phyloP scores from a whole-genome alignment of 1,140 invertebrate genomes.

The Tribolium castaneum region DNA sequence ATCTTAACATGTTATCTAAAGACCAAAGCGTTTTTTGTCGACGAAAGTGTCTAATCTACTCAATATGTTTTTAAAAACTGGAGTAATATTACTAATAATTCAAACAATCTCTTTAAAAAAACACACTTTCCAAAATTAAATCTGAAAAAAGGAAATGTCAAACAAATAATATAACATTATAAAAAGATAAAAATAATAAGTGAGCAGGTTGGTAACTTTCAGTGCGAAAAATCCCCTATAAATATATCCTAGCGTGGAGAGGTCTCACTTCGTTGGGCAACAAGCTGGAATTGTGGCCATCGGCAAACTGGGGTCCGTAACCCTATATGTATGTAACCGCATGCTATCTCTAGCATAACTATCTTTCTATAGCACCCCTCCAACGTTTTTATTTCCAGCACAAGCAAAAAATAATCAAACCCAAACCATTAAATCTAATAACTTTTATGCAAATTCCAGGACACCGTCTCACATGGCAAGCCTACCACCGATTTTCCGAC shows the following conservation, averaged over 20 bases:
- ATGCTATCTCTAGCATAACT: background rate
- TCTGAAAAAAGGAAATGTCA: too few relatives aligned
- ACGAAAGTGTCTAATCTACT: too few relatives aligned
- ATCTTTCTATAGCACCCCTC: background rate
- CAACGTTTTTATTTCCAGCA: too few relatives aligned
- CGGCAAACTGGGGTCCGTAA: slow-evolving; percentile 69
- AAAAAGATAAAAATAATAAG: background rate
- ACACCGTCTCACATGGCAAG: slow-evolving; percentile 84
- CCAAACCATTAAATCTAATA: too few relatives aligned
- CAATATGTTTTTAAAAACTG: too few relatives aligned
- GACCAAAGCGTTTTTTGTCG: too few relatives aligned
- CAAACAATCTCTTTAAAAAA: too few relatives aligned
- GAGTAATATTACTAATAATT: too few relatives aligned
- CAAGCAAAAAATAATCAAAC: too few relatives aligned
- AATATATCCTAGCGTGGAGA: slow-evolving; percentile 66
- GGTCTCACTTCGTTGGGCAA: slow-evolving; percentile 67
- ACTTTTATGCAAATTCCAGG: slow-evolving; percentile 65
- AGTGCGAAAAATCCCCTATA: slow-evolving; percentile 69
- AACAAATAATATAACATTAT: too few relatives aligned
- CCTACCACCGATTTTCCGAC: slow-evolving; percentile 80
- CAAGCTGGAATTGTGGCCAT: slow-evolving; percentile 69
- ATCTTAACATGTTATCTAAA: too few relatives aligned
- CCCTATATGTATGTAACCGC: slow-evolving; percentile 48
- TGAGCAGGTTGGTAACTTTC: slow-evolving; percentile 48
- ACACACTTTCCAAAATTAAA: too few relatives aligned